A percentile compares a stretch with the other conserved stretches of the same genome.
phyloP scores from a whole-genome alignment of 1,140 invertebrate species.

The Saxidomus purpurata region DNA sequence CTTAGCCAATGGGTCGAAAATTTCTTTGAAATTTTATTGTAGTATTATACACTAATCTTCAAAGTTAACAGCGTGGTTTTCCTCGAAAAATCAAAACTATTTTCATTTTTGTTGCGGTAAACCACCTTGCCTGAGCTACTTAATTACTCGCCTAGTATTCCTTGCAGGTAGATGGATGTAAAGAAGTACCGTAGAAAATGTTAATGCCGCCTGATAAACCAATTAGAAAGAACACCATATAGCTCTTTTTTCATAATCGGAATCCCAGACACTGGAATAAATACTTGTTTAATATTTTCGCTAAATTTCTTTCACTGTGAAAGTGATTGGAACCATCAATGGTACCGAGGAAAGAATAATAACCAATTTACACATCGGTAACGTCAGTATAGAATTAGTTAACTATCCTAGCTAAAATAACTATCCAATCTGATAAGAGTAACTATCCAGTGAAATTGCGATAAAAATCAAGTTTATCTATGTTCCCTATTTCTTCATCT shows the following conservation, averaged over 20 bases:
- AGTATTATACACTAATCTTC: background rate
- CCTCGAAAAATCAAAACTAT: background rate
- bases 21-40: background rate
- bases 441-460: too few relatives aligned
- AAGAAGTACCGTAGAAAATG: background rate
- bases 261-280: background rate
- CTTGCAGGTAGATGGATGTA: background rate
- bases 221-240: background rate
- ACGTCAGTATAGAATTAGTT: too few relatives aligned
- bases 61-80: background rate
- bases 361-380: too few relatives aligned
- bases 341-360: too few relatives aligned
- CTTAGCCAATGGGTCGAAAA: conserved; percentile 14
- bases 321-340: too few relatives aligned
- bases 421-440: too few relatives aligned
- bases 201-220: conserved; percentile 1
- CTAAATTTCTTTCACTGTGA: too few relatives aligned
- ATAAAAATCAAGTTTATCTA: too few relatives aligned
- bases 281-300: background rate
- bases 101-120: background rate
- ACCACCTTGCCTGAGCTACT: background rate
- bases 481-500: too few relatives aligned
- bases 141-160: conserved; percentile 8
- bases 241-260: background rate
- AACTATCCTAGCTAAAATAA: too few relatives aligned